Conservation (phyloP, 2,888 invertebrate species). For the Mechanitis messenoides region DNA sequence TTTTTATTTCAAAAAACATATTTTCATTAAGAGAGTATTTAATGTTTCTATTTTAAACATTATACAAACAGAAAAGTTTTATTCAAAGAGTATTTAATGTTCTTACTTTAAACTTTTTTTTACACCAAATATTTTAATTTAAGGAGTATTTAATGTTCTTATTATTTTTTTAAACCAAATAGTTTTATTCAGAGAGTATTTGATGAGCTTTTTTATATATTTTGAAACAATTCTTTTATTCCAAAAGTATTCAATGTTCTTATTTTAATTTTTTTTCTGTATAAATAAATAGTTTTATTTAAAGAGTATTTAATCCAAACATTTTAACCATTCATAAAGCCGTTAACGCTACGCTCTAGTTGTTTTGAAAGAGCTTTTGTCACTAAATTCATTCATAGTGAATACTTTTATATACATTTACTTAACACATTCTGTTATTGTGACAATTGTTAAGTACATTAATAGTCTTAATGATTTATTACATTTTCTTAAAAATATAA, state of each 20-base stretch:
- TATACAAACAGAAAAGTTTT: too few relatives aligned
- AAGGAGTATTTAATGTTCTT: too few relatives aligned
- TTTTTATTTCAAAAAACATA: too few relatives aligned
- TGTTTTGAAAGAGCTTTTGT: constrained; percentile 11
- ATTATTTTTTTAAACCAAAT: too few relatives aligned
- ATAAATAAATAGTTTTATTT: not conserved
- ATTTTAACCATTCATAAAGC: constrained; percentile 17
- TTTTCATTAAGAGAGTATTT: too few relatives aligned
- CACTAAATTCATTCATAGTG: constrained; percentile 11
- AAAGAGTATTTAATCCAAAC: constrained; percentile 2
- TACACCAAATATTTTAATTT: too few relatives aligned
- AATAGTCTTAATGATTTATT: too few relatives aligned
- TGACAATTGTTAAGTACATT: too few relatives aligned
- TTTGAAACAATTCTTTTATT: not conserved
- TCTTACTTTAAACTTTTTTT: too few relatives aligned
- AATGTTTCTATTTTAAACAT: too few relatives aligned
- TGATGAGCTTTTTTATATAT: not conserved
- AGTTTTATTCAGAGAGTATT: not conserved
- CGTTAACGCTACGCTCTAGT: constrained; percentile 15
- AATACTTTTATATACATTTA: constrained; percentile 1
- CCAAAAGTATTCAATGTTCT: not conserved
- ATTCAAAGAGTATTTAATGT: too few relatives aligned
- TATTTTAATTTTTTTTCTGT: not conserved
- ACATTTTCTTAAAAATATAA: not conserved
- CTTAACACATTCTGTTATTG: not conserved